Conservation (phyloP, 2,888 invertebrate species). For the Abrostola triplasia region DNA sequence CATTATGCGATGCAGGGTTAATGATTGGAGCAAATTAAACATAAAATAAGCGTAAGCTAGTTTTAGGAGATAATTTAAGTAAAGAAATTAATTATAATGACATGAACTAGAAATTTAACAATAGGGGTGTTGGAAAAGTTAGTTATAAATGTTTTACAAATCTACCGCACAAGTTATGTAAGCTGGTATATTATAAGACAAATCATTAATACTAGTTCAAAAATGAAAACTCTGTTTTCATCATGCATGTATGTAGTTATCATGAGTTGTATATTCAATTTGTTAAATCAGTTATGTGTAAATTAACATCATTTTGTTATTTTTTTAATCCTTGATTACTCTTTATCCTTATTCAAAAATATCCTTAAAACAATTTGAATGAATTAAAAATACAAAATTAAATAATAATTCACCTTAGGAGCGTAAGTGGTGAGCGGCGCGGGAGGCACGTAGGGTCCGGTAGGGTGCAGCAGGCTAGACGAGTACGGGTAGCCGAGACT, state of each 20-base stretch:
- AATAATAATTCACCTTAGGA: slow-evolving; percentile 91
- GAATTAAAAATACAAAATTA: not conserved
- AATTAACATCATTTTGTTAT: too few relatives aligned
- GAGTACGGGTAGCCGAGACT: slow-evolving; percentile 94
- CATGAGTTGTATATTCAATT: not conserved
- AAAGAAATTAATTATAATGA: not conserved
- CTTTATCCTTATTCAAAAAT: too few relatives aligned
- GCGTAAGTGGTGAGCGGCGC: slow-evolving; percentile 95
- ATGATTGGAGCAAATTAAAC: slow-evolving; percentile 83
- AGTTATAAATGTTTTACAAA: not conserved
- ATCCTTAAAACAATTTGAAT: too few relatives aligned
- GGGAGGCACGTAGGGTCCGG: slow-evolving; percentile 96
- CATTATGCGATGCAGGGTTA: slow-evolving; percentile 87
- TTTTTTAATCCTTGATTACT: too few relatives aligned
- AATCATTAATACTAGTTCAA: not conserved
- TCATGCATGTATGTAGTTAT: not conserved
- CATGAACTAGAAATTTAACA: slow-evolving; percentile 1
- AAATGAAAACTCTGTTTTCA: not conserved
- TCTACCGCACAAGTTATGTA: not conserved
- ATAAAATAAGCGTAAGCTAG: slow-evolving; percentile 64
- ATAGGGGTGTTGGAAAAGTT: not conserved
- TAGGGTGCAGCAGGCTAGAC: slow-evolving; percentile 93
- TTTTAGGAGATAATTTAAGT: slow-evolving; percentile 57
- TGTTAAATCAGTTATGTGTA: not conserved
- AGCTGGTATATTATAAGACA: not conserved